A percentile compares a stretch with the other conserved stretches of the same genome.
These are phyloP conservation scores for Chelonus insularis DNA, from an alignment of 1,140 invertebrate species.

Conservation along the genomic window DNA sequence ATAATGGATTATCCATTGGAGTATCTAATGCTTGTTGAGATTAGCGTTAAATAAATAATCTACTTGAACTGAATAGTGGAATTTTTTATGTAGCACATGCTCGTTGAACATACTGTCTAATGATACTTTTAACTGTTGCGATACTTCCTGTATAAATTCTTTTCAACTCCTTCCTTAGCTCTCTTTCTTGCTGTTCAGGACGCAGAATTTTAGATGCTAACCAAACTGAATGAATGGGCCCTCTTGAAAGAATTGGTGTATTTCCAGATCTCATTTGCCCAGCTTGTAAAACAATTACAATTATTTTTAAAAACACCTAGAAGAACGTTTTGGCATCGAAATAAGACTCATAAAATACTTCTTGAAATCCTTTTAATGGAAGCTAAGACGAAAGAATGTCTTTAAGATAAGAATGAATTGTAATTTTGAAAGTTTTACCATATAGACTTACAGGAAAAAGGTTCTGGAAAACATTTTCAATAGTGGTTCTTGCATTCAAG, in stretches of 20 bases:
- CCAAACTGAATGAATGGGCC: slow-evolving; percentile 67
- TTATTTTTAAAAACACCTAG: not conserved
- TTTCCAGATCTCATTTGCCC: slow-evolving; percentile 48
- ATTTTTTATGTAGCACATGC: slow-evolving; percentile 66
- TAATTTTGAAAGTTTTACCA: not conserved
- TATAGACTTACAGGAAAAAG: slow-evolving; percentile 47
- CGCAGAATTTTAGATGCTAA: slow-evolving; percentile 71
- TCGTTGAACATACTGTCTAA: slow-evolving; percentile 65
- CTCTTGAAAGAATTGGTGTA: slow-evolving; percentile 61
- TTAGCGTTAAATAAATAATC: too few species aligned
- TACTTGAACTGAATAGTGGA: too few species aligned
- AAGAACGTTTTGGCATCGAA: too few species aligned
- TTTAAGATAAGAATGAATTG: not conserved
- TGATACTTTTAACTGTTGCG: slow-evolving; percentile 61
- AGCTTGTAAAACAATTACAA: slow-evolving; percentile 42
- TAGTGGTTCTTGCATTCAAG: slow-evolving; percentile 49
- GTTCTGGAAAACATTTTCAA: slow-evolving; percentile 51
- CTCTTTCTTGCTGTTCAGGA: slow-evolving; percentile 69
- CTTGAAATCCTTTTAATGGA: too few species aligned
- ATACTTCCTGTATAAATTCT: slow-evolving; percentile 68
- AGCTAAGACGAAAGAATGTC: too few species aligned
- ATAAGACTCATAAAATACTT: too few species aligned
- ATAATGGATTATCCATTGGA: too few species aligned
- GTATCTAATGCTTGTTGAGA: too few species aligned
- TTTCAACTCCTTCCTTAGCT: slow-evolving; percentile 72